phyloP scores from a whole-genome alignment of 2,113 vertebrate species.

The Rallus limicola region DNA sequence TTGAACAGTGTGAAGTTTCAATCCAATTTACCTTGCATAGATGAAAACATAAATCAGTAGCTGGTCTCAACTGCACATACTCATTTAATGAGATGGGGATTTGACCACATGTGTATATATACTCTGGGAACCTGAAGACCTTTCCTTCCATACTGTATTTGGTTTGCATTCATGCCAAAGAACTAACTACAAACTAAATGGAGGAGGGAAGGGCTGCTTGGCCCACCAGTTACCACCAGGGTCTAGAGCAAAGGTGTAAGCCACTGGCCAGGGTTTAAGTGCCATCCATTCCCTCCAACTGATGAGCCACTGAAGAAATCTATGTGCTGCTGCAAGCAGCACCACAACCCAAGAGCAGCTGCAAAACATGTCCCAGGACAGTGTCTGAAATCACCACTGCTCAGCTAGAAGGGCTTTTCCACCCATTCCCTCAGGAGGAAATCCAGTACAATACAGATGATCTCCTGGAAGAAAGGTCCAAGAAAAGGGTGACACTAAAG shows the following conservation, averaged over 20 bases:
- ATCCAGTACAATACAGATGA: not conserved
- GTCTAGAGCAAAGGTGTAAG: not conserved
- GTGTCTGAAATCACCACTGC: not conserved
- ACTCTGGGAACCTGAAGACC: not conserved
- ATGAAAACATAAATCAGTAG: conserved; percentile 64
- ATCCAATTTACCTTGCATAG: conserved; percentile 55
- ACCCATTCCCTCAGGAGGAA: not conserved
- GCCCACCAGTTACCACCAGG: not conserved
- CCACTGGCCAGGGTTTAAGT: not conserved
- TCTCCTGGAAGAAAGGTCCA: not conserved
- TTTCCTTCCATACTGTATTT: not conserved
- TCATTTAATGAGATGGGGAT: conserved; percentile 37
- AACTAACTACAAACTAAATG: not conserved
- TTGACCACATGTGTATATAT: conserved; percentile 10
- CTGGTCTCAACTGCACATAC: conserved; percentile 1
- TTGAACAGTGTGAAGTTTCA: conserved; percentile 54
- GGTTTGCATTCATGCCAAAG: conserved; percentile 7
- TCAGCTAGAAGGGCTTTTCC: not conserved
- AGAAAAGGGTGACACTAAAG: not conserved
- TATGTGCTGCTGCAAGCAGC: not conserved
- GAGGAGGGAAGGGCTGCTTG: not conserved
- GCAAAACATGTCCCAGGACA: not conserved
- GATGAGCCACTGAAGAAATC: not conserved
- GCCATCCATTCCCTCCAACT: not conserved
- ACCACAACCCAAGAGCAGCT: not conserved